Percentiles rank a stretch among this genome's conserved stretches.
Conservation (phyloP, 2,888 invertebrate genomes). For the Polietes domitor region DNA sequence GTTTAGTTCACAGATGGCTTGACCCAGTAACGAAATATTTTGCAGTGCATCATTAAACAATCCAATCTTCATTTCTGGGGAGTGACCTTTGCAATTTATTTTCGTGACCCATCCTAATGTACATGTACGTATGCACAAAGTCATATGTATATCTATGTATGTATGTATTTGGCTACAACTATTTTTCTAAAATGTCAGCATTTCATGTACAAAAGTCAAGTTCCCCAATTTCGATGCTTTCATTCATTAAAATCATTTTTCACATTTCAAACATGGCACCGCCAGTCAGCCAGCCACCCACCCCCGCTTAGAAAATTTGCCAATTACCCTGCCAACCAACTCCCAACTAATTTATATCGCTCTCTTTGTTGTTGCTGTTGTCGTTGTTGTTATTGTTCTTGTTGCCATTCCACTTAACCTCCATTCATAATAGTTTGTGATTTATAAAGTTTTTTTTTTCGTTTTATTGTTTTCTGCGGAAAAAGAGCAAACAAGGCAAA, state of each 20-base stretch:
- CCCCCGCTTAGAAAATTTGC: not conserved
- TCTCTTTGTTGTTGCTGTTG: conserved; percentile 9
- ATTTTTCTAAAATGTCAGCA: not conserved
- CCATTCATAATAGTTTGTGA: conserved; percentile 55
- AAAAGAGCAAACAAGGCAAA: conserved; percentile 32
- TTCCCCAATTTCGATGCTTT: not conserved
- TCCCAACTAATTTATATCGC: conserved; percentile 28
- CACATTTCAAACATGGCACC: not conserved
- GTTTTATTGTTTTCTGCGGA: conserved; percentile 43
- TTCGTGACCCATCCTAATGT: too few relatives aligned
- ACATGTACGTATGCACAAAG: too few relatives aligned
- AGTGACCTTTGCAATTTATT: too few relatives aligned
- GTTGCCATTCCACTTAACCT: conserved; percentile 44
- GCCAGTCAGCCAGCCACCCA: not conserved
- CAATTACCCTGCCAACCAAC: conserved; percentile 18
- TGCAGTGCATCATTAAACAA: too few relatives aligned
- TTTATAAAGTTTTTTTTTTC: conserved; percentile 54
- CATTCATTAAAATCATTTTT: not conserved
- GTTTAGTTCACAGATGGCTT: too few relatives aligned
- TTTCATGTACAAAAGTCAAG: not conserved
- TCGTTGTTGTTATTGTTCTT: not conserved
- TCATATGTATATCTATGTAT: too few relatives aligned
- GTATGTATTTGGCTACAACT: not conserved
- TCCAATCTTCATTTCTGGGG: too few relatives aligned
- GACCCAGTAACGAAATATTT: too few relatives aligned